phyloP scores from a whole-genome alignment of 2,113 vertebrate genomes.

The Erpornis zantholeuca region DNA sequence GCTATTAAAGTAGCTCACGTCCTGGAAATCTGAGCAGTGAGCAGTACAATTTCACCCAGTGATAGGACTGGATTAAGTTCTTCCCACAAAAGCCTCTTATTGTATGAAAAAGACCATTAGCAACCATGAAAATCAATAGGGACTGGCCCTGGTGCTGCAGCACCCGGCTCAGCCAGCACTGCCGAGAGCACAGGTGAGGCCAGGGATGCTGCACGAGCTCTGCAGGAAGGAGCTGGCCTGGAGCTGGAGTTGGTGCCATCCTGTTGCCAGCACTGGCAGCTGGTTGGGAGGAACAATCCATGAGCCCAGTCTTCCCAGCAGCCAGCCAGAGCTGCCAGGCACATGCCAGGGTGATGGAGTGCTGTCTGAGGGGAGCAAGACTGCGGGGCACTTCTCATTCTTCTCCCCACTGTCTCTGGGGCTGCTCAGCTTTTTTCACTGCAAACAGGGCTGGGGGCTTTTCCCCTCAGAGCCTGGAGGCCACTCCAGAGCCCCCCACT shows the following conservation, averaged over 20 bases:
- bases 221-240: background rate
- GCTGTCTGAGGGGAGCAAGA: background rate
- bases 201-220: background rate
- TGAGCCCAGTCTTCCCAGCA: accelerated
- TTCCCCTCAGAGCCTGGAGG: background rate
- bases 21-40: conserved; percentile 20
- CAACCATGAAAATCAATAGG: conserved; percentile 47
- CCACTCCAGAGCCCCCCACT: background rate
- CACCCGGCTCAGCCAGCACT: background rate
- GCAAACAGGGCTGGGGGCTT: background rate
- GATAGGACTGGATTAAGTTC: conserved; percentile 39
- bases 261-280: background rate
- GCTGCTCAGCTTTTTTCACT: background rate
- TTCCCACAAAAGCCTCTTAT: conserved; percentile 68
- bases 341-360: background rate
- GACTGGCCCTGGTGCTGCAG: background rate
- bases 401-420: accelerated
- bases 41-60: background rate
- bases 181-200: background rate
- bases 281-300: accelerated
- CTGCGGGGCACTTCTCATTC: background rate
- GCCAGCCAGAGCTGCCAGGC: background rate
- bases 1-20: conserved; percentile 26
- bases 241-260: accelerated
- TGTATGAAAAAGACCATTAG: conserved; percentile 36